A percentile compares a stretch with the other conserved stretches of the same genome.
phyloP scores from a whole-genome alignment of 2,888 invertebrate genomes.

The Limnephilus auricula region DNA sequence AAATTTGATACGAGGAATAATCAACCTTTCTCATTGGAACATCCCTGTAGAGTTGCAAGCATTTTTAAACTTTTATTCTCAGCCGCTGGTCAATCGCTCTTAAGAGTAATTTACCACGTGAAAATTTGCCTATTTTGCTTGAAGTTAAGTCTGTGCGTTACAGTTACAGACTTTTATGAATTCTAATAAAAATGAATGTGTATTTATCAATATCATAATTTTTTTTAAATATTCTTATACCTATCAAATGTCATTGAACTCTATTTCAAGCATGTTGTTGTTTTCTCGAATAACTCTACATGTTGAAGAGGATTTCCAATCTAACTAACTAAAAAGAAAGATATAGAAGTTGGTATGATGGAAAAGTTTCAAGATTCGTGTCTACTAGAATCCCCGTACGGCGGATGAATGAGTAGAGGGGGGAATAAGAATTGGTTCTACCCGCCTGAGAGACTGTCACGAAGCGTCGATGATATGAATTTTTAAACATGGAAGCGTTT shows the following conservation, averaged over 20 bases:
- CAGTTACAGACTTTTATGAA: too few relatives aligned
- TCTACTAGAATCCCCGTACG: neutral
- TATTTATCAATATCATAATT: neutral
- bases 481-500: slow-evolving; percentile 63
- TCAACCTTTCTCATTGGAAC: too few relatives aligned
- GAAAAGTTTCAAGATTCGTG: neutral
- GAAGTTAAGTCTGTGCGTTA: too few relatives aligned
- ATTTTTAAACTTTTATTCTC: too few relatives aligned
- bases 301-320: neutral
- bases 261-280: neutral
- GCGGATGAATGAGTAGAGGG: slow-evolving; percentile 38
- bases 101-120: too few relatives aligned
- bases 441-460: slow-evolving; percentile 61
- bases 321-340: slow-evolving; percentile 5
- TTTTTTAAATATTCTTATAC: neutral
- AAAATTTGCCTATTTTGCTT: too few relatives aligned
- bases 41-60: too few relatives aligned
- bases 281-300: neutral
- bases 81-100: too few relatives aligned
- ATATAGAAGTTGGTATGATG: neutral
- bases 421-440: slow-evolving; percentile 48
- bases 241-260: neutral
- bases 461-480: slow-evolving; percentile 66
- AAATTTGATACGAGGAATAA: too few relatives aligned
- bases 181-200: too few relatives aligned